phyloP scores from a whole-genome alignment of 2,113 vertebrate genomes.

The Gavia stellata region DNA sequence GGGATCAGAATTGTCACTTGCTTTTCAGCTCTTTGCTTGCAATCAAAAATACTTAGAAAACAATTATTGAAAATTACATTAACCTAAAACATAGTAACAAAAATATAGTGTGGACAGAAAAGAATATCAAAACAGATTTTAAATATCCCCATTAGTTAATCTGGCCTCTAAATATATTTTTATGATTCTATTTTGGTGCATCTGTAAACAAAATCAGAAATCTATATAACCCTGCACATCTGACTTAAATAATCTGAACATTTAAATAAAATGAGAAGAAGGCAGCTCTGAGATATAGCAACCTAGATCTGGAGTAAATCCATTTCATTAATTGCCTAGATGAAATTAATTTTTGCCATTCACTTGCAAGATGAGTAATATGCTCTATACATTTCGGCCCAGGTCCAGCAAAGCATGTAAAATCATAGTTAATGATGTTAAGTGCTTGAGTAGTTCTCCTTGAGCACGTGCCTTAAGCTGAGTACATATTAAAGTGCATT shows the following conservation, averaged over 20 bases:
- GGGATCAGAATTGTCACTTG: neutral
- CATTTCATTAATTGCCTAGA: constrained; percentile 39
- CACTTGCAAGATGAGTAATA: neutral
- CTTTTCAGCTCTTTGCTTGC: neutral
- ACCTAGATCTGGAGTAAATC: neutral
- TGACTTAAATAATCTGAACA: neutral
- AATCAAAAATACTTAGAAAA: neutral
- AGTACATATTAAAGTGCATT: neutral
- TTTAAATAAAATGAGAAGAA: neutral
- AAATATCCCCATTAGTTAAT: neutral
- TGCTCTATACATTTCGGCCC: neutral
- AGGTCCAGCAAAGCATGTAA: constrained; percentile 13
- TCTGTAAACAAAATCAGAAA: neutral
- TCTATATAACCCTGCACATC: neutral
- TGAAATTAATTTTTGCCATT: constrained; percentile 12
- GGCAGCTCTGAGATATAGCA: neutral
- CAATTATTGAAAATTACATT: neutral
- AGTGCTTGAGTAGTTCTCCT: neutral
- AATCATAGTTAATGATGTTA: constrained; percentile 29
- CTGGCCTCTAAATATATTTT: neutral
- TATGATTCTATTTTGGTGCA: neutral
- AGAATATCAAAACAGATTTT: neutral
- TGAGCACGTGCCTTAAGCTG: neutral
- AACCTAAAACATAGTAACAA: neutral
- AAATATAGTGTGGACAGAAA: neutral